phyloP scores from a whole-genome alignment of 2,797 vertebrate species.

The Staurois parvus region DNA sequence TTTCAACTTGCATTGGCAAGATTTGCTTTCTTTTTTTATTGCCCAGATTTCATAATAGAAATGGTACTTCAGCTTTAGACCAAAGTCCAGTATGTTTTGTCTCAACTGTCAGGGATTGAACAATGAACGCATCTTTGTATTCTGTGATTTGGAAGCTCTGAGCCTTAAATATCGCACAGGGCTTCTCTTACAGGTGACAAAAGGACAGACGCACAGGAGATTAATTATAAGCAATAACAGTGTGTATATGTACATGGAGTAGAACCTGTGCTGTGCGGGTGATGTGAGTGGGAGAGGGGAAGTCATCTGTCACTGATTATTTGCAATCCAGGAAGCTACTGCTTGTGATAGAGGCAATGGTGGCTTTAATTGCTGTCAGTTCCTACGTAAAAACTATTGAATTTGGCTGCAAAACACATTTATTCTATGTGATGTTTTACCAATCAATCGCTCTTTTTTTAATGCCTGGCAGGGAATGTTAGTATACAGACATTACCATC shows the following conservation, averaged over 20 bases:
- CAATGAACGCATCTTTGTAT: slow-evolving; percentile 17
- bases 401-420: slow-evolving; percentile 44
- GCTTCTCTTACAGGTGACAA: slow-evolving; percentile 11
- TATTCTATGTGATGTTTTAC: slow-evolving; percentile 43
- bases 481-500: slow-evolving; percentile 10
- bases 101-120: neutral
- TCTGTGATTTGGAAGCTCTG: neutral
- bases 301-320: slow-evolving; percentile 62
- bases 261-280: slow-evolving; percentile 19
- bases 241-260: slow-evolving; percentile 27
- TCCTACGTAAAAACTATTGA: slow-evolving; percentile 52
- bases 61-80: neutral
- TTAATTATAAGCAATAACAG: slow-evolving; percentile 53
- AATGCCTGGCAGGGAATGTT: neutral
- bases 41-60: slow-evolving; percentile 21
- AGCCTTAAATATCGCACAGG: neutral
- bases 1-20: neutral
- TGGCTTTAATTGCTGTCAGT: slow-evolving; percentile 51
- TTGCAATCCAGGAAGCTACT: slow-evolving; percentile 59
- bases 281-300: slow-evolving; percentile 51
- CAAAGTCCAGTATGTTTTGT: slow-evolving; percentile 28
- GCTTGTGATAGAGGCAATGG: slow-evolving; percentile 28
- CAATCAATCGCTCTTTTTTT: slow-evolving; percentile 34
- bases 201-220: slow-evolving; percentile 38
- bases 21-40: slow-evolving; percentile 19